Evolutionary conservation across 2,888 invertebrate genomes (phyloP).

Genomic region (Nephrotoma guestfalica): DNA sequence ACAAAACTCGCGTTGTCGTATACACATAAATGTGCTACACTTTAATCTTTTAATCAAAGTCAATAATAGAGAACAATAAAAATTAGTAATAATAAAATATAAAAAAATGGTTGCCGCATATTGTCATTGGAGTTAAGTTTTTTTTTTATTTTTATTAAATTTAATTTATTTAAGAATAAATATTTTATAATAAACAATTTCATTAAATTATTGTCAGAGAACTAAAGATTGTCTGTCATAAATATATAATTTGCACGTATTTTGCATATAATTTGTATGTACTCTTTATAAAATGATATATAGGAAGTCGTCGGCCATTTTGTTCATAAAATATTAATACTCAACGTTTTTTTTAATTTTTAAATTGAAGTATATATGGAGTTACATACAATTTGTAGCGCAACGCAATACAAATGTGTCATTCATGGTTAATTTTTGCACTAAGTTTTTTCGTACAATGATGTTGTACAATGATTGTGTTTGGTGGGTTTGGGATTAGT

Average conservation of each 20-base stretch:
- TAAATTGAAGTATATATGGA: too few relatives aligned
- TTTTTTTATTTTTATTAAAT: neutral
- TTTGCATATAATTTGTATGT: neutral
- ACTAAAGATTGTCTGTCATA: neutral
- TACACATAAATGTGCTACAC: neutral
- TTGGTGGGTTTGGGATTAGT: too few relatives aligned
- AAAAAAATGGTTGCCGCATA: neutral
- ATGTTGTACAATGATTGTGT: too few relatives aligned
- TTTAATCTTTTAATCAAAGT: neutral
- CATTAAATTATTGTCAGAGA: neutral
- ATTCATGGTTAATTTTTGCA: too few relatives aligned
- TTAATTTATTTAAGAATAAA: neutral
- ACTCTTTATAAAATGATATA: neutral
- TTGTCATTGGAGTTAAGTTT: neutral
- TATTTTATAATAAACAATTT: neutral
- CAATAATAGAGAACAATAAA: neutral
- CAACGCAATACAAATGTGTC: too few relatives aligned
- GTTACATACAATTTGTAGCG: too few relatives aligned
- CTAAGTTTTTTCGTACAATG: too few relatives aligned
- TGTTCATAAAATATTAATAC: neutral
- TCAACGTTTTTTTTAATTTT: too few relatives aligned
- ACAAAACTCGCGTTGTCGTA: neutral
- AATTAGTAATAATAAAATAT: neutral
- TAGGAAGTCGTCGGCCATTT: neutral
- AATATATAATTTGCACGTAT: neutral